These are phyloP conservation scores for Tragopan temminckii DNA, from an alignment of 2,797 vertebrate genomes.

Conservation along the genomic window DNA sequence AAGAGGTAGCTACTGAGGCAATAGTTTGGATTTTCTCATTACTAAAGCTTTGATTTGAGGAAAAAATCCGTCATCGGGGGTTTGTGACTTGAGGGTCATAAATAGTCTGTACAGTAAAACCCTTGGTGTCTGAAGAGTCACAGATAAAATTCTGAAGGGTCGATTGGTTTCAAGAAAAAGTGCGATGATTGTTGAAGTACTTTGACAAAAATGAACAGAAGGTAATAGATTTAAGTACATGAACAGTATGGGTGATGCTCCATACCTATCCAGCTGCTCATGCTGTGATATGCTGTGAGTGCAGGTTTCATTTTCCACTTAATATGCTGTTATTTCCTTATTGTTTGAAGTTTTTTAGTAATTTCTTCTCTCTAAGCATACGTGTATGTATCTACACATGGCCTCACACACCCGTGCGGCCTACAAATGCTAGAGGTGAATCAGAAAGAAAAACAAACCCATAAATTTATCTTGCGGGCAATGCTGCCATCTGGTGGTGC, in stretches of 20 bases:
- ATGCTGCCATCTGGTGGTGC: slow-evolving; percentile 80
- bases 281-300: not conserved
- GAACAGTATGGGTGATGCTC: not conserved
- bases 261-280: not conserved
- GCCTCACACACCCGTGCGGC: fast-evolving
- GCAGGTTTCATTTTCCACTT: not conserved
- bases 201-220: not conserved
- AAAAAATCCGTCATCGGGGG: not conserved
- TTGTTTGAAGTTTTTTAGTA: not conserved
- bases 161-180: not conserved
- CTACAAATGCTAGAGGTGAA: not conserved
- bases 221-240: not conserved
- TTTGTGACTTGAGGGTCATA: not conserved
- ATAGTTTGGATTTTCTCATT: not conserved
- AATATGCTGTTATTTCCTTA: not conserved
- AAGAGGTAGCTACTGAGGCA: not conserved
- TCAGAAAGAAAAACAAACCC: not conserved
- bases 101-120: not conserved
- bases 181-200: not conserved
- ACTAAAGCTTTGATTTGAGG: not conserved
- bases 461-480: slow-evolving; percentile 27
- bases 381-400: not conserved
- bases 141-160: not conserved
- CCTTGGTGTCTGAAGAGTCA: not conserved
- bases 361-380: not conserved